A percentile compares a stretch with the other conserved stretches of the same genome.
Evolutionary conservation across 92 coral and sea anemone genomes (phyloP).

Genomic region (Phenganax stokvisi): DNA sequence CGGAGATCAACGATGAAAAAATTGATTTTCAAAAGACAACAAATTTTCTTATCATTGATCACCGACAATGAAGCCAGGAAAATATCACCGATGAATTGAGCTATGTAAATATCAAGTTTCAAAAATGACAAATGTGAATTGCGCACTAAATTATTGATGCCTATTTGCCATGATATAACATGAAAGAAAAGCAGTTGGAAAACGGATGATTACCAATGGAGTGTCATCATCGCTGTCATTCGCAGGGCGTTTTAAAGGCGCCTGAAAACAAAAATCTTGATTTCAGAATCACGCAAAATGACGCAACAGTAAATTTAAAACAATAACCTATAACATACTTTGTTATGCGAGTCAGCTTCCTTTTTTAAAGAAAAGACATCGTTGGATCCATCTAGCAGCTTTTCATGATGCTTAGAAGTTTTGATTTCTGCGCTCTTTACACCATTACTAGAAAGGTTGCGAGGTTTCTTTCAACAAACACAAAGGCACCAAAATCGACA

Average conservation of each 20-base stretch:
- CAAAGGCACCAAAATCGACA: background rate
- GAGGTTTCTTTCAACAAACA: background rate
- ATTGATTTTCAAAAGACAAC: background rate
- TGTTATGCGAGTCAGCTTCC: background rate
- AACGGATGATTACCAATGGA: conserved; percentile 62
- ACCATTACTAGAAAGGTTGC: conserved; percentile 16
- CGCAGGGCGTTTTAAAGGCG: conserved; percentile 42
- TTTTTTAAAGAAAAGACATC: background rate
- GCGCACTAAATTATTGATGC: background rate
- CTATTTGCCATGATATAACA: conserved; percentile 12
- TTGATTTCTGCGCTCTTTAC: conserved; percentile 1
- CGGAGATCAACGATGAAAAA: background rate
- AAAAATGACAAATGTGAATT: background rate
- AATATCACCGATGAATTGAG: too few species aligned
- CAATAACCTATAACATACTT: background rate
- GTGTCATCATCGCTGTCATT: conserved; percentile 57
- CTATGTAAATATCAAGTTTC: too few species aligned
- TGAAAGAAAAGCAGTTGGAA: background rate
- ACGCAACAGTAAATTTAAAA: background rate
- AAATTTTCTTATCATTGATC: background rate
- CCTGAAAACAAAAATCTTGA: background rate
- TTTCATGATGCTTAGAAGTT: background rate
- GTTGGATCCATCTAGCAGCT: background rate
- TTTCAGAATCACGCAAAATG: background rate
- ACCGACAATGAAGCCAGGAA: background rate